Evolutionary conservation across 2,888 invertebrate species (phyloP).

Genomic region (Drosophila conformis): DNA sequence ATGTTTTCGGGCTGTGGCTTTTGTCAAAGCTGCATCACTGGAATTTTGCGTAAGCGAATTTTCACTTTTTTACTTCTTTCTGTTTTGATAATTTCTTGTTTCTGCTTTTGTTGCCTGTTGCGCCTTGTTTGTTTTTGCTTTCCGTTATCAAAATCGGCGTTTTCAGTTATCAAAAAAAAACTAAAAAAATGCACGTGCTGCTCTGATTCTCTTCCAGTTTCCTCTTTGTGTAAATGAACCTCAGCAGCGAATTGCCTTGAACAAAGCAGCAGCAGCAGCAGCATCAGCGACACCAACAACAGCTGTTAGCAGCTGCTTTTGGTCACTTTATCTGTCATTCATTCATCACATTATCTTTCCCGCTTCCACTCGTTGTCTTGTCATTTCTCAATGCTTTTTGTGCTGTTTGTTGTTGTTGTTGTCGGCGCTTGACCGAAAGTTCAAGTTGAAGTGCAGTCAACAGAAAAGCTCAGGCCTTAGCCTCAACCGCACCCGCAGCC

Average conservation of each 20-base stretch:
- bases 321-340: constrained; percentile 49
- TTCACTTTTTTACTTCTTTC: background rate
- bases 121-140: constrained; percentile 3
- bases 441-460: constrained; percentile 74
- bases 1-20: constrained; percentile 17
- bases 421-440: constrained; percentile 57
- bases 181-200: background rate
- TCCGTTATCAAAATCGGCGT: background rate
- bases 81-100: constrained; percentile 1
- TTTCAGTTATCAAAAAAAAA: background rate
- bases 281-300: constrained; percentile 6
- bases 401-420: constrained; percentile 20
- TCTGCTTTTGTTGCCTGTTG: constrained; percentile 13
- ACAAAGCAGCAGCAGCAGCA: constrained; percentile 2
- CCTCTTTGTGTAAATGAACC: constrained; percentile 57
- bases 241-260: constrained; percentile 62
- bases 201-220: background rate
- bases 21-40: constrained; percentile 60
- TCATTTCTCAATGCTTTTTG: constrained; percentile 57
- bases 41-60: constrained; percentile 38
- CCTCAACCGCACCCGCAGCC: constrained; percentile 16
- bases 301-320: constrained; percentile 58
- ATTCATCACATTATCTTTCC: constrained; percentile 48
- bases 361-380: constrained; percentile 53
- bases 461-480: constrained; percentile 51